Evolutionary conservation across 2,113 vertebrate species (phyloP).

Genomic region (Etheostoma cragini): DNA sequence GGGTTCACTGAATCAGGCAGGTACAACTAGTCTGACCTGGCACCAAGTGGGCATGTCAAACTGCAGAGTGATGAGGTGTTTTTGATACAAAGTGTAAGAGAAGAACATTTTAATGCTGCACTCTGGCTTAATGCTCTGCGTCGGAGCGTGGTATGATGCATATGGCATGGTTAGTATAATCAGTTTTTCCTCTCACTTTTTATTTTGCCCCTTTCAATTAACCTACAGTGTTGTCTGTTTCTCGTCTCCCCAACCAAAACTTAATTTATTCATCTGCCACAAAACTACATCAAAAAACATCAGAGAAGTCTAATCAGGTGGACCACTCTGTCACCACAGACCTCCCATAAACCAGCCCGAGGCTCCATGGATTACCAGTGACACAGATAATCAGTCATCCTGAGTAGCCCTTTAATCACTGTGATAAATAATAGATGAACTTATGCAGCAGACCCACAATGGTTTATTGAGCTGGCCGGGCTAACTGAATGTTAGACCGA

Average conservation of each 20-base stretch:
- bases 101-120: not conserved
- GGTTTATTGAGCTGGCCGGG: constrained; percentile 44
- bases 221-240: not conserved
- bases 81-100: not conserved
- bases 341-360: constrained; percentile 46
- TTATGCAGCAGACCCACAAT: constrained; percentile 45
- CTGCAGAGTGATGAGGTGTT: constrained; percentile 16
- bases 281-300: constrained; percentile 32
- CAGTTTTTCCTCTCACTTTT: not conserved
- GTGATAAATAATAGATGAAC: constrained; percentile 69
- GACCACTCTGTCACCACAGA: constrained; percentile 26
- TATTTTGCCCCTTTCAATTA: not conserved
- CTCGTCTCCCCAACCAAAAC: not conserved
- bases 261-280: constrained; percentile 3
- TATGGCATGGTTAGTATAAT: not conserved
- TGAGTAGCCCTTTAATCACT: constrained; percentile 73
- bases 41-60: constrained; percentile 47
- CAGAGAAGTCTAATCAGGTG: constrained; percentile 11
- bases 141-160: no score
- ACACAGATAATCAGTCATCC: constrained; percentile 64
- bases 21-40: constrained; percentile 70
- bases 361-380: constrained; percentile 59
- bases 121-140: no score
- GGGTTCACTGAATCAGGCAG: constrained; percentile 71
- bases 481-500: constrained; percentile 44